These are phyloP conservation scores for Oxyura jamaicensis DNA, from an alignment of 2,113 vertebrate genomes.

Conservation along the genomic window DNA sequence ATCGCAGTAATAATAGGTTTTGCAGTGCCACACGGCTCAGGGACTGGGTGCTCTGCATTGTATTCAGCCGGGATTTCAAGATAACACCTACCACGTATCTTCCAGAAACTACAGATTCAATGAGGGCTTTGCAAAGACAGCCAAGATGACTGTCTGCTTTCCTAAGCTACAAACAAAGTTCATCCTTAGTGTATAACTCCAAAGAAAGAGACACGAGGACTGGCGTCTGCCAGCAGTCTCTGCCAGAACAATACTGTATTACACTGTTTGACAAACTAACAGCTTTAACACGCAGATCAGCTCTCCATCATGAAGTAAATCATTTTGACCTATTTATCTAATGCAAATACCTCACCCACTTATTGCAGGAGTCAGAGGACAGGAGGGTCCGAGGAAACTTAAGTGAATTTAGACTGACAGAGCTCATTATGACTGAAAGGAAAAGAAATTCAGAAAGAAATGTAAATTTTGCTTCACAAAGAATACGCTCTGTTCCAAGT, in stretches of 20 bases:
- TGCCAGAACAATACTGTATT: slow-evolving; percentile 49
- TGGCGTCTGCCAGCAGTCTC: background rate
- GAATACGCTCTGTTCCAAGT: background rate
- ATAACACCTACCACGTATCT: background rate
- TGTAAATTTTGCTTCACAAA: slow-evolving; percentile 5
- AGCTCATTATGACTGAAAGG: background rate
- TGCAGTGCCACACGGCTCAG: background rate
- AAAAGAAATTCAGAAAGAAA: background rate
- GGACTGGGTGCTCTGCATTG: slow-evolving; percentile 14
- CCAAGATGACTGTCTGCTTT: background rate
- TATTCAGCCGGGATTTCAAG: slow-evolving; percentile 33
- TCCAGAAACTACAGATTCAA: slow-evolving; percentile 25
- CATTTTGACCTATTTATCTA: slow-evolving; percentile 25
- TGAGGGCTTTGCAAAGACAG: background rate
- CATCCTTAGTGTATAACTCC: background rate
- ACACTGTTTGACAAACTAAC: background rate
- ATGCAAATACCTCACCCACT: background rate
- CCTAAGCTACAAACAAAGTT: background rate
- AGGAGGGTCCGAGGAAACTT: background rate
- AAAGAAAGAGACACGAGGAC: background rate
- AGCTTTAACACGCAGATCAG: slow-evolving; percentile 38
- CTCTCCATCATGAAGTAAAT: slow-evolving; percentile 34
- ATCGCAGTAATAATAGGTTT: background rate
- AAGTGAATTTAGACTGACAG: slow-evolving; percentile 9
- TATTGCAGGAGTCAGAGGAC: background rate